These are phyloP conservation scores for Mamestra brassicae DNA, from an alignment of 2,888 invertebrate genomes.

Conservation along the genomic window DNA sequence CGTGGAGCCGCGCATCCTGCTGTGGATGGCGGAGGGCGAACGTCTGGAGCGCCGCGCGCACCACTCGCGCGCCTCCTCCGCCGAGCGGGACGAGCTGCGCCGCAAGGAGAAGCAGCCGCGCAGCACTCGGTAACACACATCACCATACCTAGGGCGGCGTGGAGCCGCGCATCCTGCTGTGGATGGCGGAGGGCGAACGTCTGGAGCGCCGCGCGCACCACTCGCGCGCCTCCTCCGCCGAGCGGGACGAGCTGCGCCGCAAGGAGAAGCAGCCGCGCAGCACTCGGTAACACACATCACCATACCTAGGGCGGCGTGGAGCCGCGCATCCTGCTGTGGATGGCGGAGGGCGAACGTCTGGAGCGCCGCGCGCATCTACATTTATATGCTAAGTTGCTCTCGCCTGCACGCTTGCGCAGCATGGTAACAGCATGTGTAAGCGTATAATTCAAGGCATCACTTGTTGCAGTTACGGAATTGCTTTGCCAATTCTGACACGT, in stretches of 20 bases:
- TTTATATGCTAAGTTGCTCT: too few species aligned
- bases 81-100: constrained; percentile 76
- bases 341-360: constrained; percentile 76
- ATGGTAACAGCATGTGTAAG: too few species aligned
- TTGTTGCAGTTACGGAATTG: too few species aligned
- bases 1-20: constrained; percentile 74
- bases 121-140: constrained; percentile 14
- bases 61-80: constrained; percentile 75
- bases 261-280: constrained; percentile 65
- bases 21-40: constrained; percentile 84
- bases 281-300: constrained; percentile 25
- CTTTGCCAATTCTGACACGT: too few species aligned
- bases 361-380: constrained; percentile 55
- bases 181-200: constrained; percentile 81
- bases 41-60: constrained; percentile 53
- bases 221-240: constrained; percentile 77
- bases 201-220: constrained; percentile 63
- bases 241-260: constrained; percentile 75
- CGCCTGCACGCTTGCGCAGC: too few species aligned
- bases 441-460: too few species aligned
- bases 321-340: constrained; percentile 82
- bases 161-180: constrained; percentile 78
- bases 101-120: constrained; percentile 68
- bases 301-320: constrained; percentile 55
- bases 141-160: constrained; percentile 14